phyloP scores from a whole-genome alignment of 2,113 vertebrate species.

The Oceanites oceanicus region DNA sequence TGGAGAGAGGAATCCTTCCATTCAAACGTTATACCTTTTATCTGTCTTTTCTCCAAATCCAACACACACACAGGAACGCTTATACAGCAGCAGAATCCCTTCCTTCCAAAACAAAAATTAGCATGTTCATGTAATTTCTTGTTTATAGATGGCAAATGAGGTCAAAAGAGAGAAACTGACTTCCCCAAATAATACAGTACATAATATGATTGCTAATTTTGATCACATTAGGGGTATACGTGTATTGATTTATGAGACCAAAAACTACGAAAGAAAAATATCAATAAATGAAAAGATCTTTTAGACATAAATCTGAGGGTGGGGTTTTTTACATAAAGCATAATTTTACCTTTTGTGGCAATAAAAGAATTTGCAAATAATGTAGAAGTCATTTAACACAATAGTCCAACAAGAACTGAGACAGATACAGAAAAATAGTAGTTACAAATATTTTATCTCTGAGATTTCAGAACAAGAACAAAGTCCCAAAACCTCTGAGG shows the following conservation, averaged over 20 bases:
- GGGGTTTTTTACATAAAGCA: neutral
- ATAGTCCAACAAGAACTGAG: neutral
- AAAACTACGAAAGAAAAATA: neutral
- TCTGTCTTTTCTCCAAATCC: neutral
- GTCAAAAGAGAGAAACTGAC: neutral
- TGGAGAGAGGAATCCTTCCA: neutral
- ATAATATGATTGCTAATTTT: neutral
- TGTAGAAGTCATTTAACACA: neutral
- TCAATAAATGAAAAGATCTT: neutral
- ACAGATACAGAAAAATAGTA: neutral
- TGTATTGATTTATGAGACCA: neutral
- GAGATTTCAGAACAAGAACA: neutral
- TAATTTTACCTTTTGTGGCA: neutral
- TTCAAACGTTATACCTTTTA: neutral
- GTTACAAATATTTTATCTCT: neutral
- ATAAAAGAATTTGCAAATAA: neutral
- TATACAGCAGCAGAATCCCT: neutral
- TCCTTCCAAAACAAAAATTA: neutral
- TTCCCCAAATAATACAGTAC: neutral
- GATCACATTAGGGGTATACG: neutral
- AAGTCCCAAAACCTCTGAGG: neutral
- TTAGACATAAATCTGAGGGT: neutral
- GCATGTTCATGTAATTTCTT: neutral
- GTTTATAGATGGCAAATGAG: neutral
- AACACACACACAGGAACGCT: fast-evolving